Evolutionary conservation across 2,113 vertebrate genomes (phyloP).

Genomic region (Misgurnus anguillicaudatus): DNA sequence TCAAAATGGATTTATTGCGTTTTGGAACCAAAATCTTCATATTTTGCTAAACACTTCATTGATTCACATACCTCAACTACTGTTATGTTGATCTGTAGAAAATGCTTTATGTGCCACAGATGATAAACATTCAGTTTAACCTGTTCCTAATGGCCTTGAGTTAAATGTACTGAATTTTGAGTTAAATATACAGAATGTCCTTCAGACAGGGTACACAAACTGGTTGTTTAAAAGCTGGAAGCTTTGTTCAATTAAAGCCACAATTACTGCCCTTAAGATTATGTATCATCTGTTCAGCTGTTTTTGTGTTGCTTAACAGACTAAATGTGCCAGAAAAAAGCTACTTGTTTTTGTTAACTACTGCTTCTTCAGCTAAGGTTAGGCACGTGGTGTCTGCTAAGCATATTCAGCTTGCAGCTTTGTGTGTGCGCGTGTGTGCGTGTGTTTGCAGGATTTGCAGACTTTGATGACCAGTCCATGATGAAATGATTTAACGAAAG

Average conservation of each 20-base stretch:
- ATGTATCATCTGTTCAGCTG: slow-evolving; percentile 2
- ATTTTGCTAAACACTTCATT: too few species aligned
- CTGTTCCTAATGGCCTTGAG: too few species aligned
- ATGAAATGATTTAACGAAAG: too few species aligned
- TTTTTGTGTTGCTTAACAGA: not conserved
- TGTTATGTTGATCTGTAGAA: not conserved
- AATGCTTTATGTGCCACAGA: too few species aligned
- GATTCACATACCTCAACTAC: too few species aligned
- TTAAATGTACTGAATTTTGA: not conserved
- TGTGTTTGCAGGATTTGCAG: not conserved
- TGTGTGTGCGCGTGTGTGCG: not conserved
- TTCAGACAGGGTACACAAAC: not conserved
- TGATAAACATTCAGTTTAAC: too few species aligned
- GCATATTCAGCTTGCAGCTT: not conserved
- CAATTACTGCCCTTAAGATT: slow-evolving; percentile 1
- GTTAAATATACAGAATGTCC: not conserved
- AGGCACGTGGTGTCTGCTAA: not conserved
- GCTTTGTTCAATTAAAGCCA: not conserved
- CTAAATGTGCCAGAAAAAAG: slow-evolving; percentile 25
- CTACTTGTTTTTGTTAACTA: not conserved
- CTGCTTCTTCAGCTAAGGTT: not conserved
- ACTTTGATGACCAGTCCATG: too few species aligned
- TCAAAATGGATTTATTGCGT: too few species aligned
- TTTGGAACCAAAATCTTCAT: too few species aligned
- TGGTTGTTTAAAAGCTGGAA: not conserved